Evolutionary conservation across 1,140 invertebrate genomes (phyloP).

Genomic region (Cotesia glomerata): DNA sequence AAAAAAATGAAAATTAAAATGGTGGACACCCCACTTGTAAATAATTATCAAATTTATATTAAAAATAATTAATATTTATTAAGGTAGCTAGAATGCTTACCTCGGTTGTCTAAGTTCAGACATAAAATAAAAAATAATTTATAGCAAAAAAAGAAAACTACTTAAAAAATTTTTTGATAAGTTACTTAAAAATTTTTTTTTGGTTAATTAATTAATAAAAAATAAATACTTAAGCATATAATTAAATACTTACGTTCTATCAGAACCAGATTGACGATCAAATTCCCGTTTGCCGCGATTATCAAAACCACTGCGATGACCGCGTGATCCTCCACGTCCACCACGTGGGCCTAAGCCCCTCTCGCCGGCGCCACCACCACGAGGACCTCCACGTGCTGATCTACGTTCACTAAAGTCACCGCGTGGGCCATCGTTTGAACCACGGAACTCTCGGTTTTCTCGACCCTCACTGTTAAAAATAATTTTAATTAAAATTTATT

Average conservation of each 20-base stretch:
- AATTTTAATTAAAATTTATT: neutral
- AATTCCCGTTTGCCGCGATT: slow-evolving; percentile 88
- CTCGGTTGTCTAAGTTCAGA: slow-evolving; percentile 45
- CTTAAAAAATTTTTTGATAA: neutral
- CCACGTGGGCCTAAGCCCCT: slow-evolving; percentile 61
- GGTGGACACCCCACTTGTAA: too few relatives aligned
- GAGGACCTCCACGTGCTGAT: slow-evolving; percentile 52
- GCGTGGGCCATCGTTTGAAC: slow-evolving; percentile 43
- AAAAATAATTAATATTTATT: neutral
- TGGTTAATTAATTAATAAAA: too few relatives aligned
- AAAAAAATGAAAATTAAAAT: too few relatives aligned
- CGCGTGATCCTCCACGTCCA: slow-evolving; percentile 56
- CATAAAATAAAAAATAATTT: slow-evolving; percentile 35
- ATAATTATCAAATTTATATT: too few relatives aligned
- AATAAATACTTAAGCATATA: neutral
- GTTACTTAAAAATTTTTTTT: too few relatives aligned
- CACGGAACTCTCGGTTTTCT: slow-evolving; percentile 49
- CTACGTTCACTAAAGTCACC: slow-evolving; percentile 50
- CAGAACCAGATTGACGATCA: slow-evolving; percentile 92
- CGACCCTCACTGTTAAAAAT: slow-evolving; percentile 47
- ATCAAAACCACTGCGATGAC: slow-evolving; percentile 67
- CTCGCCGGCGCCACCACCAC: slow-evolving; percentile 59
- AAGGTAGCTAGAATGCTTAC: slow-evolving; percentile 41
- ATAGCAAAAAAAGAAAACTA: neutral
- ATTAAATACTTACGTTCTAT: slow-evolving; percentile 78